Conservation (phyloP, 1,140 invertebrate genomes). For the Bursaphelenchus mucronatus region DNA sequence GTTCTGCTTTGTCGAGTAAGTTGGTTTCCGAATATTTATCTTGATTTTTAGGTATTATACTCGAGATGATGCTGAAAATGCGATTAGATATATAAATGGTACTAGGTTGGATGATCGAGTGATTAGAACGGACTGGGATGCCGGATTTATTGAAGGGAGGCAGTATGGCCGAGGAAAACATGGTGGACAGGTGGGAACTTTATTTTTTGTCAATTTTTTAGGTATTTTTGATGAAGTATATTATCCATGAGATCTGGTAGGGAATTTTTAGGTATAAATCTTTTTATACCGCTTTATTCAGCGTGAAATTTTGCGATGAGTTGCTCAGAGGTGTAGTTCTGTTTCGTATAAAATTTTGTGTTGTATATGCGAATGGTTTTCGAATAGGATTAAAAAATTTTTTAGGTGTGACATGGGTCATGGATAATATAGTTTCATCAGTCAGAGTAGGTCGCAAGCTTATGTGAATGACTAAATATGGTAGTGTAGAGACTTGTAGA, state of each 20-base stretch:
- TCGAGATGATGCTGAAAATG: slow-evolving; percentile 81
- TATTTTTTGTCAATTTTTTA: slow-evolving; percentile 28
- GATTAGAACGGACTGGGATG: slow-evolving; percentile 94
- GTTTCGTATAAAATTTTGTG: neutral
- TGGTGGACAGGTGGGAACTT: slow-evolving; percentile 80
- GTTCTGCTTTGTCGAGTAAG: slow-evolving; percentile 96
- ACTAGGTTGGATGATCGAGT: slow-evolving; percentile 93
- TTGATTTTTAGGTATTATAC: slow-evolving; percentile 70
- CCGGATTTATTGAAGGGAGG: slow-evolving; percentile 93
- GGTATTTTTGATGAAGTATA: neutral
- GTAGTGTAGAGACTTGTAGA: no score
- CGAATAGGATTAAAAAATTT: slow-evolving; percentile 1
- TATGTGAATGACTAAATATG: no score
- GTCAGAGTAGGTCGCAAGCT: no score
- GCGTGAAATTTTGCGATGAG: no score
- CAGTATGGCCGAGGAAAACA: slow-evolving; percentile 97
- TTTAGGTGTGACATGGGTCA: neutral
- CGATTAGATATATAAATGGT: slow-evolving; percentile 92
- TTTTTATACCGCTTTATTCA: no score
- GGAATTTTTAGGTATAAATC: no score
- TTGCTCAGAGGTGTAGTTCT: no score
- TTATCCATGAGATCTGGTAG: no score
- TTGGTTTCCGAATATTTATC: slow-evolving; percentile 40
- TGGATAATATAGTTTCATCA: no score
- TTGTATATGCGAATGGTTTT: slow-evolving; percentile 10